Percentiles rank a stretch among this genome's conserved stretches.
Conservation (phyloP, 2,113 vertebrate species). For the Pristiophorus japonicus region DNA sequence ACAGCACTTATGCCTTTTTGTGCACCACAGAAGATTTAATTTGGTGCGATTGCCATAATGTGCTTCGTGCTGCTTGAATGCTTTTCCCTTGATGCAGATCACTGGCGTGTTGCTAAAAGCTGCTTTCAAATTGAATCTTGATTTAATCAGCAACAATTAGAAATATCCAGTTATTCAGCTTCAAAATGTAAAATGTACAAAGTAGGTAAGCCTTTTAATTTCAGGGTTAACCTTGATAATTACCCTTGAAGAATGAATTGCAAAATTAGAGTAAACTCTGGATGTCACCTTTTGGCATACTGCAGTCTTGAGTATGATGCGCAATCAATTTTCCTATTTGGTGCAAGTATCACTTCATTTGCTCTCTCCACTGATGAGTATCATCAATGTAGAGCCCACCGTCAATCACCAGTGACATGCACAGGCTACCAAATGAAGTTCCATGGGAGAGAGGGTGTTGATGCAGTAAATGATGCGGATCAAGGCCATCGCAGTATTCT, state of each 20-base stretch:
- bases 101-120: not conserved
- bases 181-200: not conserved
- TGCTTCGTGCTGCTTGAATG: not conserved
- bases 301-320: not conserved
- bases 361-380: not conserved
- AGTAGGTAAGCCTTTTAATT: not conserved
- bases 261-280: not conserved
- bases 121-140: not conserved
- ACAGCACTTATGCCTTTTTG: not conserved
- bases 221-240: not conserved
- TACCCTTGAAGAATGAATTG: not conserved
- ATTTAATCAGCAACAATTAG: not conserved
- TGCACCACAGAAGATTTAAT: not conserved
- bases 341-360: not conserved
- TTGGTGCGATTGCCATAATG: not conserved
- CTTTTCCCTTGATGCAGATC: not conserved
- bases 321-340: not conserved
- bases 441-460: not conserved
- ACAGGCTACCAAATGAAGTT: not conserved
- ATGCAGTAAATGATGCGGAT: not conserved
- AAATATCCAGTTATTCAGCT: not conserved
- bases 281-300: not conserved
- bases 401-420: not conserved
- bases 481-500: not conserved
- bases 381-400: not conserved